phyloP scores from a whole-genome alignment of 2,113 vertebrate species.

The Cyprinodon variegatus region DNA sequence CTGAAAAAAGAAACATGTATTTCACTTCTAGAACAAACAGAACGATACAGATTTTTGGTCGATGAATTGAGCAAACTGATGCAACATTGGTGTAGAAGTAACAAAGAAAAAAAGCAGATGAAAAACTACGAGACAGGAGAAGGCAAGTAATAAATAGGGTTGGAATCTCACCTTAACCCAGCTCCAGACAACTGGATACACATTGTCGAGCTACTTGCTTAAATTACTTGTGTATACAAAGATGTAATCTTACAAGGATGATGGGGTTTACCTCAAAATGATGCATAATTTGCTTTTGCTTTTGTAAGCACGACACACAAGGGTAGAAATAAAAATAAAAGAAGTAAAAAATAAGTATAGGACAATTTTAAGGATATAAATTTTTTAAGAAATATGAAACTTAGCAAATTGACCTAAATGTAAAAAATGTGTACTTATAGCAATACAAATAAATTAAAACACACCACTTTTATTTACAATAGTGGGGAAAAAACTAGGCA shows the following conservation, averaged over 20 bases:
- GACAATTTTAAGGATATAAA: too few relatives aligned
- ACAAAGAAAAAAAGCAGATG: not conserved
- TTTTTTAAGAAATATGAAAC: too few relatives aligned
- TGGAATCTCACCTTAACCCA: not conserved
- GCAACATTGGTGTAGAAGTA: not conserved
- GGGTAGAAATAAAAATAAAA: not conserved
- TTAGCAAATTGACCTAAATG: too few relatives aligned
- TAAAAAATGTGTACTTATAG: too few relatives aligned
- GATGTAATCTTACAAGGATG: slow-evolving; percentile 18
- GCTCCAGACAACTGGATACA: not conserved
- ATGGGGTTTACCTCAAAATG: slow-evolving; percentile 38
- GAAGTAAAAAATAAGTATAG: not conserved
- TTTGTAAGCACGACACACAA: not conserved
- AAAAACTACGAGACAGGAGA: too few relatives aligned
- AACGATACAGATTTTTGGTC: not conserved
- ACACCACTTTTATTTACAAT: too few relatives aligned
- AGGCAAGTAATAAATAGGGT: not conserved
- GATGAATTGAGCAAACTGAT: too few relatives aligned
- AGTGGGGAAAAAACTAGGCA: too few relatives aligned
- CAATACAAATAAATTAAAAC: too few relatives aligned
- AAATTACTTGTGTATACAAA: slow-evolving; percentile 31
- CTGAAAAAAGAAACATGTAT: too few relatives aligned
- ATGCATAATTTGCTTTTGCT: slow-evolving; percentile 6
- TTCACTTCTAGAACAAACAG: not conserved
- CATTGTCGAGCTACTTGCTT: slow-evolving; percentile 9